Evolutionary conservation across 1,140 invertebrate species (phyloP).

Genomic region (Bombus waltoni): DNA sequence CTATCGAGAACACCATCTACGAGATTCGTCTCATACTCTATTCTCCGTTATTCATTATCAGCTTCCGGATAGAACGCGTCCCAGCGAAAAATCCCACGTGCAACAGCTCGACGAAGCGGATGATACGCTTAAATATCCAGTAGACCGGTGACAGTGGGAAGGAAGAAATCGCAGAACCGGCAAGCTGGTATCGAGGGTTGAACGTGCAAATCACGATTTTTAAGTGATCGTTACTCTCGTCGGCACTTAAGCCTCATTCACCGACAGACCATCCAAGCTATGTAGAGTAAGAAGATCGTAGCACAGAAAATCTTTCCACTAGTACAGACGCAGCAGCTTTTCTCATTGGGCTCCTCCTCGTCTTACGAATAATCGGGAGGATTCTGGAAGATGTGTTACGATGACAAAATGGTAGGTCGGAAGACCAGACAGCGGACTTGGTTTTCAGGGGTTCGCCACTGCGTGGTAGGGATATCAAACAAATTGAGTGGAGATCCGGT

Average conservation of each 20-base stretch:
- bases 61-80: background rate
- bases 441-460: conserved; percentile 33
- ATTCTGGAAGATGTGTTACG: conserved; percentile 59
- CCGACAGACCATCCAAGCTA: background rate
- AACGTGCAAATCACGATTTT: conserved; percentile 72
- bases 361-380: conserved; percentile 18
- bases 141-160: conserved; percentile 48
- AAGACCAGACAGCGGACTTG: conserved; percentile 2
- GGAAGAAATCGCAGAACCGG: conserved; percentile 45
- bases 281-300: conserved; percentile 30
- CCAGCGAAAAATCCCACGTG: conserved; percentile 3
- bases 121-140: conserved; percentile 39
- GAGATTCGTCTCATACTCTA: background rate
- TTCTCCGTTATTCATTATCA: conserved; percentile 21
- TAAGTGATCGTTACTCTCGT: conserved; percentile 62
- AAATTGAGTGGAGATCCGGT: conserved; percentile 76
- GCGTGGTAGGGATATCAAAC: conserved; percentile 66
- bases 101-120: background rate
- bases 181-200: conserved; percentile 32
- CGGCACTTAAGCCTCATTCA: conserved; percentile 52
- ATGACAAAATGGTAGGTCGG: conserved; percentile 66
- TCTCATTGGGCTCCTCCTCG: conserved; percentile 27
- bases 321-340: background rate
- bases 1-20: background rate
- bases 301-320: conserved; percentile 16